Evolutionary conservation across 2,113 vertebrate species (phyloP), one percentile per base, ranked within the genome.

Genomic region (Aplodontia rufa): DNA sequence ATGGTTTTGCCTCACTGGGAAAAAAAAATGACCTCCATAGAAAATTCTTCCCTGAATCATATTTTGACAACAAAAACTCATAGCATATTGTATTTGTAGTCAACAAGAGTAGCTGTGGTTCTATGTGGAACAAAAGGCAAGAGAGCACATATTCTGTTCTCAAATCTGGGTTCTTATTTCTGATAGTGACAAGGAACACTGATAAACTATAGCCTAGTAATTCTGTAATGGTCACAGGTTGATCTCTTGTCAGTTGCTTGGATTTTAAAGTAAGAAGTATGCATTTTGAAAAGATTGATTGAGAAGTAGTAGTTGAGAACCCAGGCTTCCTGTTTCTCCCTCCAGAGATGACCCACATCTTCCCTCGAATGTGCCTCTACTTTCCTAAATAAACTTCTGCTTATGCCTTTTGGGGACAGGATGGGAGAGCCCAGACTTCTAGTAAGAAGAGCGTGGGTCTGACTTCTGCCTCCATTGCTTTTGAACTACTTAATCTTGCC

Each of bases 41-140:
- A 72, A 66, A 69, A 80, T 66, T 95, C 72, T 93, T 79, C 47
- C 51, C 35, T 62, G 85, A 88, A 55, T 84, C 62, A 24, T 90
- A 69, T 64, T 91, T 92, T 87, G 80, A 79, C 64, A 94, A 81
- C 79, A 91, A 93, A 87, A 92, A 22, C 40, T 40, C 74, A 60
- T 2, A 62, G 24, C 35, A 64, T 68, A 45, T 49, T 93, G 66
- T 76, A 42, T 81, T 72, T 78, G 37, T 37, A 75, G 64, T 51
- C 62, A 94, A 66, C 20, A 86, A 58, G 40, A 87, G 87, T 12
- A 92, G 66, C 24, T 92, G 20, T 37, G 81, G 62, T 14, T 94
- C 53, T 55, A 51, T 32, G 35, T 45, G 66, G 60, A 69, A 55
- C 68, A 72, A 93, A 91, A 47, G 35, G 10, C 4, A 68, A 80